phyloP scores from a whole-genome alignment of 1,140 invertebrate species.

The Brachystomella parvula region DNA sequence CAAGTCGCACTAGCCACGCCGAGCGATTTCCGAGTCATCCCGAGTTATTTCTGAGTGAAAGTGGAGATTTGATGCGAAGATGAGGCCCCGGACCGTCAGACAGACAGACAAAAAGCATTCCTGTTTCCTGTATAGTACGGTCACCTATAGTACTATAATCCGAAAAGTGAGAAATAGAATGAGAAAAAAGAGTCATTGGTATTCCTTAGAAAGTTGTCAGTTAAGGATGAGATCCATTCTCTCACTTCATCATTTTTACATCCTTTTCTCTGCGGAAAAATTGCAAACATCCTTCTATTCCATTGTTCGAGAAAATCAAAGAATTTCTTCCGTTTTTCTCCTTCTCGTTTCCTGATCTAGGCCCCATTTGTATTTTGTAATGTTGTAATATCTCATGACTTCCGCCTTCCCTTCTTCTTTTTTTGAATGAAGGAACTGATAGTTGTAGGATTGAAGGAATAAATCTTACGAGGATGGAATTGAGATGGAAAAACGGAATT shows the following conservation, averaged over 20 bases:
- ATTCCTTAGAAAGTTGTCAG: not conserved
- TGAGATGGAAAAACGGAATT: not conserved
- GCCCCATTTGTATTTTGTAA: not conserved
- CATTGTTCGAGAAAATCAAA: too few species aligned
- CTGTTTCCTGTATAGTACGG: too few species aligned
- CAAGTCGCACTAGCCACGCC: too few species aligned
- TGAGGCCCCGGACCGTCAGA: too few species aligned
- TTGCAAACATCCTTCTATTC: not conserved
- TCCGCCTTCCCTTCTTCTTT: not conserved
- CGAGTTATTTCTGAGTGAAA: too few species aligned
- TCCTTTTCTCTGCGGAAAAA: not conserved
- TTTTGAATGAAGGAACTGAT: not conserved
- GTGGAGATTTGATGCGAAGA: too few species aligned
- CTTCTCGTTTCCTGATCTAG: not conserved
- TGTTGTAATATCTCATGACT: not conserved
- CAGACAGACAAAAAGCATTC: too few species aligned
- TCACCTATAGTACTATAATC: too few species aligned
- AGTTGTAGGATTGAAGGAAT: constrained; percentile 3
- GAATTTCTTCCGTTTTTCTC: not conserved
- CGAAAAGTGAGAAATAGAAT: not conserved
- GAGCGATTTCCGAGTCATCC: too few species aligned
- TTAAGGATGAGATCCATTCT: not conserved
- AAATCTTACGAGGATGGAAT: not conserved
- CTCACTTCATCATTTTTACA: constrained; percentile 6
- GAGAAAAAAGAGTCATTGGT: not conserved